Conservation (phyloP, 2,113 vertebrate genomes). For the Siphamia tubifer region DNA sequence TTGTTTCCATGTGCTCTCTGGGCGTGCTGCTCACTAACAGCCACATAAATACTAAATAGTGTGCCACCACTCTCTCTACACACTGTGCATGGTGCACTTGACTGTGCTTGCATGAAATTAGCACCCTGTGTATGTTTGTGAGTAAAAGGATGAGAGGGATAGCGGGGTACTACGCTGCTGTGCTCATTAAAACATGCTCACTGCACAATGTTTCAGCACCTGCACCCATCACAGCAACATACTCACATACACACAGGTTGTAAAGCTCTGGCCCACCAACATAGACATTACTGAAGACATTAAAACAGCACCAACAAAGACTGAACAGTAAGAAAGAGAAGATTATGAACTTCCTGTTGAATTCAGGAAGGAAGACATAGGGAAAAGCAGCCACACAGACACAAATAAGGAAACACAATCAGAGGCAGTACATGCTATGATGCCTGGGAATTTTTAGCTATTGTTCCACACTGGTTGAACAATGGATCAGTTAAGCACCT, state of each 20-base stretch:
- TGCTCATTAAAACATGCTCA: slow-evolving; percentile 71
- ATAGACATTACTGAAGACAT: slow-evolving; percentile 26
- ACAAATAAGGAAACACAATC: slow-evolving; percentile 13
- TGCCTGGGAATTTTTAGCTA: slow-evolving; percentile 6
- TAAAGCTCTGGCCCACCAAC: slow-evolving; percentile 38
- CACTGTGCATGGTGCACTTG: slow-evolving; percentile 4
- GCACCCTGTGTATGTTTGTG: slow-evolving; percentile 4
- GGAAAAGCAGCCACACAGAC: background rate
- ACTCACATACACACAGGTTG: slow-evolving; percentile 26
- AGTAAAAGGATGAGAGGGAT: slow-evolving; percentile 25
- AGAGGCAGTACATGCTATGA: slow-evolving; percentile 1
- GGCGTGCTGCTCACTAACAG: background rate
- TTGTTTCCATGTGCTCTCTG: background rate
- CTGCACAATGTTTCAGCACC: slow-evolving; percentile 70
- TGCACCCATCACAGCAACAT: slow-evolving; percentile 60
- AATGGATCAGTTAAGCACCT: slow-evolving; percentile 23
- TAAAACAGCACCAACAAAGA: slow-evolving; percentile 9
- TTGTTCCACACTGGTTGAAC: background rate
- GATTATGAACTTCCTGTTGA: background rate
- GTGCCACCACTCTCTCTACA: slow-evolving; percentile 20
- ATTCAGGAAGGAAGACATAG: background rate
- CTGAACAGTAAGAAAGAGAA: background rate
- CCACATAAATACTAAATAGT: background rate
- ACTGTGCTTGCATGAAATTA: slow-evolving; percentile 37
- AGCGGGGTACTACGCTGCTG: slow-evolving; percentile 28